Percentiles rank a stretch among this genome's conserved stretches.
Evolutionary conservation across 2,888 invertebrate species (phyloP).

Genomic region (Drosophila diplacantha): DNA sequence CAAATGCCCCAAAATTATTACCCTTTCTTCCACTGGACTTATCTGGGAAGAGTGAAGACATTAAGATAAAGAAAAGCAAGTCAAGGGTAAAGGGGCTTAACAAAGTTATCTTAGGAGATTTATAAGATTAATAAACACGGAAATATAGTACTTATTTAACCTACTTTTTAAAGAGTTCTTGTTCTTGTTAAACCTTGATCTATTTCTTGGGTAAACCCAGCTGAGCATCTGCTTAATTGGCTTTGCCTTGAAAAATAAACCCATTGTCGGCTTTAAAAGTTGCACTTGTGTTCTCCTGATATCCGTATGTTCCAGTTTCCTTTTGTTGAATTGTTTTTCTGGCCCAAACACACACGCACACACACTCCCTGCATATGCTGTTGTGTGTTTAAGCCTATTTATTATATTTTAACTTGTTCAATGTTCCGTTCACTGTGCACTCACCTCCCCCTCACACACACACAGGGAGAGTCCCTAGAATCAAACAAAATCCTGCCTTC

Average conservation of each 20-base stretch:
- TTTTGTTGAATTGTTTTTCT: constrained; percentile 2
- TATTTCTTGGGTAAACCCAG: not conserved
- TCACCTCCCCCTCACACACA: not conserved
- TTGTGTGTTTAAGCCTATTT: constrained; percentile 42
- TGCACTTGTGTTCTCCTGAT: not conserved
- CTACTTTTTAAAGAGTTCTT: too few relatives aligned
- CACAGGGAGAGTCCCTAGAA: constrained; percentile 1
- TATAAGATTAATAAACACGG: not conserved
- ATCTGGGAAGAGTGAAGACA: not conserved
- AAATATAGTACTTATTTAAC: not conserved
- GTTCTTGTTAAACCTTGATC: not conserved
- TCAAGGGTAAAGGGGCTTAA: not conserved
- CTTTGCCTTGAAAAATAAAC: not conserved
- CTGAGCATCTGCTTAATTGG: constrained; percentile 2
- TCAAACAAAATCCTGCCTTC: constrained; percentile 23
- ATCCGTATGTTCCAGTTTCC: constrained; percentile 3
- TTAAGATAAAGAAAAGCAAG: not conserved
- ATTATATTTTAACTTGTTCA: constrained; percentile 67
- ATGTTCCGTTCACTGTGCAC: constrained; percentile 50
- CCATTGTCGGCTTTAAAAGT: constrained; percentile 5
- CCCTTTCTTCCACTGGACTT: not conserved
- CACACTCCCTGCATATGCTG: constrained; percentile 2
- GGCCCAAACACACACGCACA: not conserved
- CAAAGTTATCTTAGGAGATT: not conserved
- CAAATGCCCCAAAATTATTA: not conserved